Conservation (phyloP, 2,888 invertebrate species). For the Folsomia candida region DNA sequence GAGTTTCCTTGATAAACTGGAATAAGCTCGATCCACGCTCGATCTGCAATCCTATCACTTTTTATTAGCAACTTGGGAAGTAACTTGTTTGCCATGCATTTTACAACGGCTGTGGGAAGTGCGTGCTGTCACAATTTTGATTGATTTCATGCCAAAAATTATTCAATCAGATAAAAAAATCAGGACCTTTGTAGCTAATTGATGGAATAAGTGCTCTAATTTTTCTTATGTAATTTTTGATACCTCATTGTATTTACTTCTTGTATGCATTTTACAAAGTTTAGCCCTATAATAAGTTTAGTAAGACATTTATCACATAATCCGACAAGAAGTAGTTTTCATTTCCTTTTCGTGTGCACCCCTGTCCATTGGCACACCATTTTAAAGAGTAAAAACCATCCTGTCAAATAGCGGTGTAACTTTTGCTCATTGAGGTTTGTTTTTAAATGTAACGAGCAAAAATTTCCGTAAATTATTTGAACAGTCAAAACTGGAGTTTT, state of each 20-base stretch:
- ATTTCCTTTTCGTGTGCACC: too few relatives aligned
- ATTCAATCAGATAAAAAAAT: background rate
- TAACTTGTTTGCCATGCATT: too few relatives aligned
- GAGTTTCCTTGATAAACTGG: conserved; percentile 1
- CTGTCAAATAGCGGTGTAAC: too few relatives aligned
- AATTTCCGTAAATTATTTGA: too few relatives aligned
- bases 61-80: background rate
- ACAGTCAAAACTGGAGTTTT: background rate
- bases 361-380: too few relatives aligned
- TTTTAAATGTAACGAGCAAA: too few relatives aligned
- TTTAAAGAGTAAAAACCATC: too few relatives aligned
- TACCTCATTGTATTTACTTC: background rate
- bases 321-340: too few relatives aligned
- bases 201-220: background rate
- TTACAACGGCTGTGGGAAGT: background rate
- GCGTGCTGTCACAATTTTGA: conserved; percentile 3
- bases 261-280: too few relatives aligned
- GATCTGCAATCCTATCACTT: background rate
- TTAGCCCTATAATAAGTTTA: too few relatives aligned
- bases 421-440: too few relatives aligned
- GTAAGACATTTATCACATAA: too few relatives aligned
- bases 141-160: conserved; percentile 4
- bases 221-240: background rate
- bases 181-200: background rate
- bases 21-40: background rate